A percentile compares a stretch with the other conserved stretches of the same genome.
Conservation (phyloP, 2,888 invertebrate genomes). For the Ditula angustiorana region DNA sequence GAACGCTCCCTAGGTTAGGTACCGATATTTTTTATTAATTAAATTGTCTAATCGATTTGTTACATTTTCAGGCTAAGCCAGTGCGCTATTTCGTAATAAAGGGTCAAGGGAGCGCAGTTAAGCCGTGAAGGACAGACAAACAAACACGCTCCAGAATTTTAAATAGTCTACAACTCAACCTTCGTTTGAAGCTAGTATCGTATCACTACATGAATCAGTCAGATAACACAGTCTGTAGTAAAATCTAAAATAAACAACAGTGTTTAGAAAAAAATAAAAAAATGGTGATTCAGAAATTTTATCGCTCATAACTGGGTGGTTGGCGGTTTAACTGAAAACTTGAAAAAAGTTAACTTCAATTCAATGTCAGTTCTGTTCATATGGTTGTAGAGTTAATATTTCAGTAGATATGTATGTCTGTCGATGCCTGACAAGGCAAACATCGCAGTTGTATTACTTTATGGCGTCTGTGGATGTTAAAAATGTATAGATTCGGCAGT, state of each 20-base stretch:
- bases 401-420: not conserved
- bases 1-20: no score
- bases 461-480: not conserved
- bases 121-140: not conserved
- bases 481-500: not conserved
- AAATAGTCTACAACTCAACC: no score
- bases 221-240: slow-evolving; percentile 3
- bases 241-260: slow-evolving; percentile 1
- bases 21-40: no score
- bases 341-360: not conserved
- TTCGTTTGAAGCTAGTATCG: no score
- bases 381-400: not conserved
- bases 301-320: not conserved
- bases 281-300: slow-evolving; percentile 16
- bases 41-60: no score
- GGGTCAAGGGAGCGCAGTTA: not conserved
- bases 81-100: not conserved
- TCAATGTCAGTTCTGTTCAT: not conserved
- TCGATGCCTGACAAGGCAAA: slow-evolving; percentile 21
- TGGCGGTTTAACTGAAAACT: not conserved
- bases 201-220: not conserved
- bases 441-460: not conserved
- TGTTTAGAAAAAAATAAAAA: not conserved
- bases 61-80: no score
- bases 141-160: not conserved